Evolutionary conservation across 2,888 invertebrate genomes (phyloP).

Genomic region (Drosophila longiperda): DNA sequence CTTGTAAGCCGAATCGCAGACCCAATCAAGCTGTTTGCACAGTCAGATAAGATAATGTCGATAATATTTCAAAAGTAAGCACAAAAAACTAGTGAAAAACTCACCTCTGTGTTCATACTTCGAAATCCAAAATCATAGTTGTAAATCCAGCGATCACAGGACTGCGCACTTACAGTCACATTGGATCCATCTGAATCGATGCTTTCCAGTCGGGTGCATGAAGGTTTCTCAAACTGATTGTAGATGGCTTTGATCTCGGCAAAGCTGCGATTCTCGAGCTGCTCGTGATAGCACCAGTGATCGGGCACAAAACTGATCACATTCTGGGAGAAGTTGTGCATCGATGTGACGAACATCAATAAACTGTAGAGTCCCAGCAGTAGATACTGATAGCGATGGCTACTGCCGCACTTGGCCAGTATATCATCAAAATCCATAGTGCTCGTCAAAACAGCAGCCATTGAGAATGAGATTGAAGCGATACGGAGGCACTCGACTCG

Average conservation of each 20-base stretch:
- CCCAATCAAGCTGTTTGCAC: slow-evolving; percentile 86
- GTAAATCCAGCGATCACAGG: slow-evolving; percentile 87
- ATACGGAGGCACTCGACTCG: not conserved
- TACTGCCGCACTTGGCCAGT: slow-evolving; percentile 86
- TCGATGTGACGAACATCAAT: slow-evolving; percentile 86
- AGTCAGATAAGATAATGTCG: slow-evolving; percentile 27
- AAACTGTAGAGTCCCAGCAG: slow-evolving; percentile 86
- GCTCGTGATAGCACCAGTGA: slow-evolving; percentile 83
- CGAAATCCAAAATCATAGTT: slow-evolving; percentile 86
- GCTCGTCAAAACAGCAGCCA: not conserved
- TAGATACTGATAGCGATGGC: slow-evolving; percentile 86
- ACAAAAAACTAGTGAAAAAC: slow-evolving; percentile 1
- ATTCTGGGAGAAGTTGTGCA: slow-evolving; percentile 87
- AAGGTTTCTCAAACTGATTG: slow-evolving; percentile 73
- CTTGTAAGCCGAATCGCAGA: slow-evolving; percentile 87
- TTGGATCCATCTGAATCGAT: slow-evolving; percentile 51
- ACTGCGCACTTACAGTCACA: slow-evolving; percentile 67
- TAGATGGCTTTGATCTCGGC: slow-evolving; percentile 76
- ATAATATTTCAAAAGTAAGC: not conserved
- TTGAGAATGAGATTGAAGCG: slow-evolving; percentile 20
- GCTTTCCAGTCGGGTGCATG: slow-evolving; percentile 74
- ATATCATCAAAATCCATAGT: slow-evolving; percentile 85
- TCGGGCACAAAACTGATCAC: slow-evolving; percentile 86
- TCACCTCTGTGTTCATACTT: slow-evolving; percentile 88
- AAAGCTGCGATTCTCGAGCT: slow-evolving; percentile 68